A percentile compares a stretch with the other conserved stretches of the same genome.
These are phyloP conservation scores for Bombus pascuorum DNA, from an alignment of 1,140 invertebrate genomes.

Conservation along the genomic window DNA sequence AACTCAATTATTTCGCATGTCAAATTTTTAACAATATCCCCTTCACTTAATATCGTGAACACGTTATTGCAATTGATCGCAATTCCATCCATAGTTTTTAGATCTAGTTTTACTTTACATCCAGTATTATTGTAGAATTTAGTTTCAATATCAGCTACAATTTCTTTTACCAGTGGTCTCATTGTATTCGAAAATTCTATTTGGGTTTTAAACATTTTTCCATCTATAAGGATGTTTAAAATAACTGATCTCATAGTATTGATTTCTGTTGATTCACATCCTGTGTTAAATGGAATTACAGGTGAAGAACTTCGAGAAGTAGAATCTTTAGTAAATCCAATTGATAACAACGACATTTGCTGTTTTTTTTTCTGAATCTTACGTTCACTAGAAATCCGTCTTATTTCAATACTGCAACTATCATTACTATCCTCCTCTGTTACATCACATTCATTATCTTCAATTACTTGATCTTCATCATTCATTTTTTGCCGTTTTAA, in stretches of 20 bases:
- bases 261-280: conserved; percentile 5
- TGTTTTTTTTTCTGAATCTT: conserved; percentile 37
- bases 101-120: conserved; percentile 61
- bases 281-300: not conserved
- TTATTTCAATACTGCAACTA: conserved; percentile 31
- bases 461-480: not conserved
- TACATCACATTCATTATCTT: not conserved
- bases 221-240: conserved; percentile 68
- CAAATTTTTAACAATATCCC: conserved; percentile 59
- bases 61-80: conserved; percentile 52
- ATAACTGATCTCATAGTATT: conserved; percentile 30
- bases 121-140: conserved; percentile 72
- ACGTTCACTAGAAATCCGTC: conserved; percentile 5
- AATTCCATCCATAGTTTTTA: conserved; percentile 64
- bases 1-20: conserved; percentile 67
- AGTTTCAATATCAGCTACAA: conserved; percentile 57
- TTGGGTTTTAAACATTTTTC: conserved; percentile 66
- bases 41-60: conserved; percentile 53
- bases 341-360: conserved; percentile 68
- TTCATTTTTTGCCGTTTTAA: conserved; percentile 50
- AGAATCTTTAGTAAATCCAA: conserved; percentile 66
- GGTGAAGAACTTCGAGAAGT: conserved; percentile 65
- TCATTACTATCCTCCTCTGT: conserved; percentile 53
- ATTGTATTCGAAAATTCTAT: conserved; percentile 64
- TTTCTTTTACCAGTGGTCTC: conserved; percentile 46